Evolutionary conservation across 2,888 invertebrate genomes (phyloP).

Genomic region (Thymelicus acteon): DNA sequence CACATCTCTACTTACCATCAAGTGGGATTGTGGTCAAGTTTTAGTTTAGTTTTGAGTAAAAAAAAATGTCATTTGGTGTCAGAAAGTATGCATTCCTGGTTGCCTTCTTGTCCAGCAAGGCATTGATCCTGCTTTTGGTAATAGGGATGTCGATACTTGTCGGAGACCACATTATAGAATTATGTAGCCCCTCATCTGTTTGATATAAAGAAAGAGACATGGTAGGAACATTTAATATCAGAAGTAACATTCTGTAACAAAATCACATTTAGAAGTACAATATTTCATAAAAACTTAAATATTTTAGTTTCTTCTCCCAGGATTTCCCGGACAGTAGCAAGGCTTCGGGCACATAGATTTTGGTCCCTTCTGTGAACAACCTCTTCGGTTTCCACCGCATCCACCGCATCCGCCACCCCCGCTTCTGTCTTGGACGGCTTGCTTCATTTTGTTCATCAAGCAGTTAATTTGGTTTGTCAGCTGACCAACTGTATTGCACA

Average conservation of each 20-base stretch:
- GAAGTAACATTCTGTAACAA: neutral
- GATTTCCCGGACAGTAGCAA: constrained; percentile 62
- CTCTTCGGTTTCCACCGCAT: constrained; percentile 11
- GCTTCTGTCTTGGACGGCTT: constrained; percentile 50
- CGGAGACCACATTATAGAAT: too few relatives aligned
- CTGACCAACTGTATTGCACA: constrained; percentile 56
- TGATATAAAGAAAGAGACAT: too few relatives aligned
- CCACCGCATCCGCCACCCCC: constrained; percentile 24
- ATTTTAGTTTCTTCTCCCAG: constrained; percentile 39
- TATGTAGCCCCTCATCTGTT: too few relatives aligned
- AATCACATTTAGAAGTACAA: neutral
- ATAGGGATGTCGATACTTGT: too few relatives aligned
- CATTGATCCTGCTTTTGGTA: too few relatives aligned
- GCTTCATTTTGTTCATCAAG: constrained; percentile 51
- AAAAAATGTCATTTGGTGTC: too few relatives aligned
- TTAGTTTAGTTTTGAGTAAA: too few relatives aligned
- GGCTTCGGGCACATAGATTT: constrained; percentile 55
- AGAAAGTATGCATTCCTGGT: too few relatives aligned
- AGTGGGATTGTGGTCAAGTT: too few relatives aligned
- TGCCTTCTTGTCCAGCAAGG: too few relatives aligned
- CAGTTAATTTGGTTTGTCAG: constrained; percentile 54
- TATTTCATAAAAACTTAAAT: neutral
- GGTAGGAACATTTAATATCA: neutral
- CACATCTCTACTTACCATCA: too few relatives aligned
- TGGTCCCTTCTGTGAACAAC: constrained; percentile 44